Conservation (phyloP, 2,888 invertebrate species). For the Ennomos erosarius region DNA sequence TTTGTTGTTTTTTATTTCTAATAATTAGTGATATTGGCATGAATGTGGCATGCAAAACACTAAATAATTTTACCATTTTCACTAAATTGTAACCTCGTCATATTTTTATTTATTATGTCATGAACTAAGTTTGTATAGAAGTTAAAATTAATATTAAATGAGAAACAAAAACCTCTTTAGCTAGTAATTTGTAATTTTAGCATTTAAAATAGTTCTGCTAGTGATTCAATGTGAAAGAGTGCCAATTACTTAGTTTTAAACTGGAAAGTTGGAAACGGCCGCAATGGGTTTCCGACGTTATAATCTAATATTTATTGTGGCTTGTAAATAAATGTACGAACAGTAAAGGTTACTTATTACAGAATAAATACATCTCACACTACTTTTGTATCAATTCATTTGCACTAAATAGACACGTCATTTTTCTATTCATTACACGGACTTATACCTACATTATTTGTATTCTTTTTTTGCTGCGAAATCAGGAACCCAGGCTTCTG, state of each 20-base stretch:
- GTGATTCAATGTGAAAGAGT: conserved; percentile 84
- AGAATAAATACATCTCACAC: too few relatives aligned
- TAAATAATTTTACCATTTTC: too few relatives aligned
- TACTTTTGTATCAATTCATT: too few relatives aligned
- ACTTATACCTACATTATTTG: too few relatives aligned
- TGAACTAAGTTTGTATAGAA: conserved; percentile 1
- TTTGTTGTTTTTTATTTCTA: too few relatives aligned
- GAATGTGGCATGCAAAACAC: too few relatives aligned
- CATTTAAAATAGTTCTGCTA: conserved; percentile 71
- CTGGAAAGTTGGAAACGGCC: conserved; percentile 55
- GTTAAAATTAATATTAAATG: conserved; percentile 36
- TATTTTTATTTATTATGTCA: not conserved
- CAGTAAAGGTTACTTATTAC: conserved; percentile 6
- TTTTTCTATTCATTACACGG: too few relatives aligned
- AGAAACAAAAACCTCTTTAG: conserved; percentile 68
- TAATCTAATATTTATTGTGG: conserved; percentile 75
- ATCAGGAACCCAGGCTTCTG: too few relatives aligned
- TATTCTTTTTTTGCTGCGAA: too few relatives aligned
- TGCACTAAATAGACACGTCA: too few relatives aligned
- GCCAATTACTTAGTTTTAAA: conserved; percentile 81
- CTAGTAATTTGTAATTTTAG: conserved; percentile 67
- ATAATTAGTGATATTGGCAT: too few relatives aligned
- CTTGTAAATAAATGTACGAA: conserved; percentile 60
- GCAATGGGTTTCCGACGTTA: conserved; percentile 55
- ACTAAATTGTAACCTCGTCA: too few relatives aligned